These are phyloP conservation scores for Melanotaenia maccullochi DNA, from an alignment of 2,797 vertebrate genomes.

Conservation along the genomic window DNA sequence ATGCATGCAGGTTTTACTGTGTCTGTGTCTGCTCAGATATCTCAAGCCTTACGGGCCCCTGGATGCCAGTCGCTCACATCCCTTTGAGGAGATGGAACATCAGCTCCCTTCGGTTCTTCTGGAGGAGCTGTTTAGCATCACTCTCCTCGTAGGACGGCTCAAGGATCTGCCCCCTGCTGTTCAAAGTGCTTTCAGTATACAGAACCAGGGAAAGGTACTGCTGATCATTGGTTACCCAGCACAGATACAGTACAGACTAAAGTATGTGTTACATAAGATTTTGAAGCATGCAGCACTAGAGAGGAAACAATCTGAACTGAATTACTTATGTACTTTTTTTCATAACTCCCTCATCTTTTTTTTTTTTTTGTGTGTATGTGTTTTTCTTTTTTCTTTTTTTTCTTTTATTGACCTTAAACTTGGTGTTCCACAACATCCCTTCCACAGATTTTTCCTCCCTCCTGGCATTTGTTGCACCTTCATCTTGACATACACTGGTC, in stretches of 20 bases:
- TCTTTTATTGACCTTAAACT: not conserved
- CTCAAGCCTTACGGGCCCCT: slow-evolving; percentile 76
- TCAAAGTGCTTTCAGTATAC: slow-evolving; percentile 87
- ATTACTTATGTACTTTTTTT: not conserved
- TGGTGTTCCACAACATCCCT: slow-evolving; percentile 15
- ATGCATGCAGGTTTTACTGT: not conserved
- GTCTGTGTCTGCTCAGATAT: slow-evolving; percentile 51
- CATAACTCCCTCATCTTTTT: not conserved
- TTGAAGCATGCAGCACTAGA: not conserved
- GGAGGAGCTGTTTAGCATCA: slow-evolving; percentile 91
- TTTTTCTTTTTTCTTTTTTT: not conserved
- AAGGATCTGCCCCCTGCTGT: slow-evolving; percentile 86
- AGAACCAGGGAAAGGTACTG: slow-evolving; percentile 91
- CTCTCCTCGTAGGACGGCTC: slow-evolving; percentile 86
- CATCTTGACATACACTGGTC: slow-evolving; percentile 95
- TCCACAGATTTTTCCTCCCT: slow-evolving; percentile 90
- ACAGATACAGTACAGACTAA: not conserved
- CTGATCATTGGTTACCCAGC: not conserved
- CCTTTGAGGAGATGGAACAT: slow-evolving; percentile 86
- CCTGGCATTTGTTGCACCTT: slow-evolving; percentile 96
- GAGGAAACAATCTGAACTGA: slow-evolving; percentile 2
- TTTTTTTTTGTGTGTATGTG: too few species aligned
- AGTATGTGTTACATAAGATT: not conserved
- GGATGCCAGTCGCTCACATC: slow-evolving; percentile 77
- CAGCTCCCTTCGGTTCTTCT: slow-evolving; percentile 88